Percentiles rank a stretch among this genome's conserved stretches.
phyloP scores from a whole-genome alignment of 2,888 invertebrate genomes.

The Scaptomyza polygonia region DNA sequence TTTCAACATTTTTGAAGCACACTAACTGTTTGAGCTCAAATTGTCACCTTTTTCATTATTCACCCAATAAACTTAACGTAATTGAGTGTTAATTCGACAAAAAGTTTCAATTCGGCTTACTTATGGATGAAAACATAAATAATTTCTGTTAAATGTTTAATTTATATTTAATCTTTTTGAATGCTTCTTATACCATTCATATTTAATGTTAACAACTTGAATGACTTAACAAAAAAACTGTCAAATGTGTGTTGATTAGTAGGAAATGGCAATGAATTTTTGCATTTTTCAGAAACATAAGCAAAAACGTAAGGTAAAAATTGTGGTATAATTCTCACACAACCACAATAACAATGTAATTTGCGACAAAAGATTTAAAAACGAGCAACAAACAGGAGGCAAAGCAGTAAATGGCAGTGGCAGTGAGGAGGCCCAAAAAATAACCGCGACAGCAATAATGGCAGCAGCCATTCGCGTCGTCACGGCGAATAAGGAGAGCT shows the following conservation, averaged over 20 bases:
- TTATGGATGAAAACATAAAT: no score
- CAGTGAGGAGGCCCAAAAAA: conserved; percentile 25
- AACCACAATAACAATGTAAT: conserved; percentile 66
- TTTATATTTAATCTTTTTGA: no score
- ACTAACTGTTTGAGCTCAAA: conserved; percentile 21
- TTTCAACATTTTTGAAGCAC: conserved; percentile 25
- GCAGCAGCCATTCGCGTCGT: conserved; percentile 32
- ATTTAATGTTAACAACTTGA: no score
- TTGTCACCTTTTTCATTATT: conserved; percentile 26
- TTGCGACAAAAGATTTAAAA: conserved; percentile 63
- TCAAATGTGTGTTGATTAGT: conserved; percentile 28
- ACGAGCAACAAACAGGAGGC: conserved; percentile 3
- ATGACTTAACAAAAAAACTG: no score
- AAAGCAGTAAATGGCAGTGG: neutral
- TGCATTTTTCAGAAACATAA: conserved; percentile 21
- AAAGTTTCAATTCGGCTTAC: no score
- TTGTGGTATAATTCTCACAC: conserved; percentile 16
- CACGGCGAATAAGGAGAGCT: conserved; percentile 25
- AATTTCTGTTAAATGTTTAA: no score
- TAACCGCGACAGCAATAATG: conserved; percentile 41
- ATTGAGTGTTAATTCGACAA: no score
- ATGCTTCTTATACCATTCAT: no score
- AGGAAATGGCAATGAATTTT: conserved; percentile 43
- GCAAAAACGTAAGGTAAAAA: neutral
- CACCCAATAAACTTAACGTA: neutral